These are phyloP conservation scores for Loripinus fragilis DNA, from an alignment of 2,888 invertebrate genomes.

Conservation along the genomic window DNA sequence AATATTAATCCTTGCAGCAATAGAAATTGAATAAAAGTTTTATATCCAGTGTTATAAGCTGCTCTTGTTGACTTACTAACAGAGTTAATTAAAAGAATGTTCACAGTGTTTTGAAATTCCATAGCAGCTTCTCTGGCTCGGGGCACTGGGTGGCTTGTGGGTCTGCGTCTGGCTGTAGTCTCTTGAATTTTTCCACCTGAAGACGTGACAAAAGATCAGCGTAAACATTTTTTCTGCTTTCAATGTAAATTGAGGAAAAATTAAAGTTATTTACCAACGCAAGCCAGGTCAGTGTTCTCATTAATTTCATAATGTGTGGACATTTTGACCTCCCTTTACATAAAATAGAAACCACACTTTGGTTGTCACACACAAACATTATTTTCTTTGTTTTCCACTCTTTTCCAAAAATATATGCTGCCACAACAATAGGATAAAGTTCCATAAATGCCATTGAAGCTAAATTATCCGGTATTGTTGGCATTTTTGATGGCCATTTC, in stretches of 20 bases:
- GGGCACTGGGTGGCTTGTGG: neutral
- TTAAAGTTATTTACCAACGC: neutral
- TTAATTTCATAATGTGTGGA: neutral
- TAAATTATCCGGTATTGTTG: neutral
- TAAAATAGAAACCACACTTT: neutral
- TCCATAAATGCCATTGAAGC: neutral
- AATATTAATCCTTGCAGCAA: neutral
- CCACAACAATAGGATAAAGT: neutral
- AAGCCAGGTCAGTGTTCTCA: neutral
- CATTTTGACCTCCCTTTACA: neutral
- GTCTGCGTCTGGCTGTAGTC: neutral
- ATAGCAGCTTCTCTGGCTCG: neutral
- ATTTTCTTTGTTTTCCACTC: neutral
- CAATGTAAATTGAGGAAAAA: neutral
- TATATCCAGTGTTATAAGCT: neutral
- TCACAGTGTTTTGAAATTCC: neutral
- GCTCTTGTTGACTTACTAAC: neutral
- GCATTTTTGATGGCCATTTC: neutral
- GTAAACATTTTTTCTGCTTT: neutral
- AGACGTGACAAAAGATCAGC: neutral
- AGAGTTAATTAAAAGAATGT: neutral
- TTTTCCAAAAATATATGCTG: neutral
- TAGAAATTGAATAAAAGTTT: neutral
- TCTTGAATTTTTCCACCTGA: slow-evolving; percentile 7
- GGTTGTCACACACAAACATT: neutral